A percentile compares a stretch with the other conserved stretches of the same genome.
These are phyloP conservation scores for Pangasius larnaudii DNA, from an alignment of 2,797 vertebrate genomes.

Conservation along the genomic window DNA sequence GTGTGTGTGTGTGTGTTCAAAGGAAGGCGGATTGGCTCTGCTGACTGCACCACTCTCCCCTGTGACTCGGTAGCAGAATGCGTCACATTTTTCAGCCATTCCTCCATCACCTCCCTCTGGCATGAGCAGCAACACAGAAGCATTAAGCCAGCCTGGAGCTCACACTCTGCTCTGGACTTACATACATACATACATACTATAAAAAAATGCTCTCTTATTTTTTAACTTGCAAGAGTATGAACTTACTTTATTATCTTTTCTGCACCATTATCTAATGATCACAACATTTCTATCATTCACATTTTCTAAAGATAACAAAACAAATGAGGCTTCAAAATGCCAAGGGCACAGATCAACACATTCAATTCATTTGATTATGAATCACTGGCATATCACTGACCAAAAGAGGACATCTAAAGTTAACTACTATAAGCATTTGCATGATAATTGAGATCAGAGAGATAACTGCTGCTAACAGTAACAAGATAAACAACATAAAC, in stretches of 20 bases:
- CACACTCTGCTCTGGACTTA: not conserved
- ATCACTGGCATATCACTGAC: not conserved
- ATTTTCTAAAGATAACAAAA: not conserved
- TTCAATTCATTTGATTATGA: not conserved
- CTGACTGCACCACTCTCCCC: conserved; percentile 13
- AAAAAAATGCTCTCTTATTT: not conserved
- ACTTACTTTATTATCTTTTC: too few relatives aligned
- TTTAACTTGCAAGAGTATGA: not conserved
- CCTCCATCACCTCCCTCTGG: conserved; percentile 17
- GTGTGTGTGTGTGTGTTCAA: not conserved
- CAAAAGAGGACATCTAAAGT: not conserved
- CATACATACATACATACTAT: not conserved
- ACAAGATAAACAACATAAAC: not conserved
- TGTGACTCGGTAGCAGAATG: conserved; percentile 22
- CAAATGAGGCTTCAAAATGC: not conserved
- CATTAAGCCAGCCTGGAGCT: not conserved
- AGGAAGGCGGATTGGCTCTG: conserved; percentile 20
- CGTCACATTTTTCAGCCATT: conserved; percentile 24
- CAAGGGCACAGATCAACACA: not conserved
- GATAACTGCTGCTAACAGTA: not conserved
- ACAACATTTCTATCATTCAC: not conserved
- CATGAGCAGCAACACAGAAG: conserved; percentile 4
- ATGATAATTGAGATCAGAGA: not conserved
- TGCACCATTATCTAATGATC: not conserved
- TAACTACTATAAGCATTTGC: not conserved